Percentiles rank a stretch among this genome's conserved stretches.
phyloP scores from a whole-genome alignment of 37 sponge, comb jelly and placozoan genomes.

The Geodia barretti region DNA sequence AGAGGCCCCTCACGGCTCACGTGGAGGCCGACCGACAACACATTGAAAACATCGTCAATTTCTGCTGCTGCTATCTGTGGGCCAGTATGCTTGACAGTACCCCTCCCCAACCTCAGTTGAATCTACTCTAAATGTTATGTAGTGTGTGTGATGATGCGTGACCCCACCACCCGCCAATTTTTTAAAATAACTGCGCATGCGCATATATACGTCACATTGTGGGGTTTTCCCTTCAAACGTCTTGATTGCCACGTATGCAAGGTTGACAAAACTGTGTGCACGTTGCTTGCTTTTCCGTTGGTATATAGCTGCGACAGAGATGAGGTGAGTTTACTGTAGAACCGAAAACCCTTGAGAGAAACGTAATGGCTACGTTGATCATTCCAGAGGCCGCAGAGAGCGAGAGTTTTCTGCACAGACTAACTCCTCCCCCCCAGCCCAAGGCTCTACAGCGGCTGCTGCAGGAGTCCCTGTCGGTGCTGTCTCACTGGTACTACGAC shows the following conservation, averaged over 20 bases:
- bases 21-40: constrained; percentile 64
- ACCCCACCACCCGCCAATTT: too few species aligned
- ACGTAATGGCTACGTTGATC: too few species aligned
- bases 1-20: constrained; percentile 52
- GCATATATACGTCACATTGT: too few species aligned
- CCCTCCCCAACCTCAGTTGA: constrained; percentile 28
- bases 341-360: too few species aligned
- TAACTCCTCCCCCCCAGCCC: constrained; percentile 45
- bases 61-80: constrained; percentile 75
- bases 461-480: neutral
- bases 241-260: too few species aligned
- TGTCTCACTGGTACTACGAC: neutral
- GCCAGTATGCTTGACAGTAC: constrained; percentile 50
- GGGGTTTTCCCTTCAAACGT: too few species aligned
- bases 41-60: constrained; percentile 73
- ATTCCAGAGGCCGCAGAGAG: constrained; percentile 9
- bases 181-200: too few species aligned
- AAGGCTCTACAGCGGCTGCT: neutral
- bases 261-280: too few species aligned
- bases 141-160: neutral
- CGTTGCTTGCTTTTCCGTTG: too few species aligned
- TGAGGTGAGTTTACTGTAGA: too few species aligned
- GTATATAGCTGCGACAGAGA: too few species aligned
- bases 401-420: constrained; percentile 6
- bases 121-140: constrained; percentile 8